Evolutionary conservation across 2,797 vertebrate species (phyloP), one percentile per base, ranked within the genome.

Genomic region (Sebastes minor): DNA sequence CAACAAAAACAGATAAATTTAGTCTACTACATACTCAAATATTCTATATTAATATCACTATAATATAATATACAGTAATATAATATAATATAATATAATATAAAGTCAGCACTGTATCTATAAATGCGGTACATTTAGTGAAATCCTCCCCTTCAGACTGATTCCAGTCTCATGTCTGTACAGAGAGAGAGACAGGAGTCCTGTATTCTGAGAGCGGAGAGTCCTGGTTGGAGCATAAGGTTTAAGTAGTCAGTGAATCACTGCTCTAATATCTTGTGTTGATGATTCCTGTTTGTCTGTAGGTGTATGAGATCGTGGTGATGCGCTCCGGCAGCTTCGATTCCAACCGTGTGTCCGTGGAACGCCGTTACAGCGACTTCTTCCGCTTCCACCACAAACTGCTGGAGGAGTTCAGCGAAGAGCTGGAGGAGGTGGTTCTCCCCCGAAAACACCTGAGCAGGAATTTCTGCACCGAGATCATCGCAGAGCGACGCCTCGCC

Each of bases 251-350:
- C 42, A 46, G 42, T 46, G 42, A 46, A 46, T 46, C 42, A 18
- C 42, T 46, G 42, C 42, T 46, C 42, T 46, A 18, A 46, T n/a
- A n/a, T n/a, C 49, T n/a, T 52, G 49, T 52, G 42, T 46, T 46
- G 42, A 46, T 46, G 8, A 1, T 9, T 60, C 35, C 56, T 67
- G 46, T 67, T 7, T 64, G 61, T 57, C 8, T 11, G 0, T 84
- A 99, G 98, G 85, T 96, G 85, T 99, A 98, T 71, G 90, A 97
- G 91, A 91, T 99, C 14, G 95, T 97, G 59, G 91, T 98, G 68
- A 94, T 99, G 87, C 97, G 96, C 67, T 98, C 97, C 0, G 98
- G 98, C 57, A 98, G 97, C 88, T 99, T 98, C 25, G 98, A 99
- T 70, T 91, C 90, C 71, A 91, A 84, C 73, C 95, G 93, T 5